These are phyloP conservation scores for Achlya flavicornis DNA, from an alignment of 2,888 invertebrate species.

Conservation along the genomic window DNA sequence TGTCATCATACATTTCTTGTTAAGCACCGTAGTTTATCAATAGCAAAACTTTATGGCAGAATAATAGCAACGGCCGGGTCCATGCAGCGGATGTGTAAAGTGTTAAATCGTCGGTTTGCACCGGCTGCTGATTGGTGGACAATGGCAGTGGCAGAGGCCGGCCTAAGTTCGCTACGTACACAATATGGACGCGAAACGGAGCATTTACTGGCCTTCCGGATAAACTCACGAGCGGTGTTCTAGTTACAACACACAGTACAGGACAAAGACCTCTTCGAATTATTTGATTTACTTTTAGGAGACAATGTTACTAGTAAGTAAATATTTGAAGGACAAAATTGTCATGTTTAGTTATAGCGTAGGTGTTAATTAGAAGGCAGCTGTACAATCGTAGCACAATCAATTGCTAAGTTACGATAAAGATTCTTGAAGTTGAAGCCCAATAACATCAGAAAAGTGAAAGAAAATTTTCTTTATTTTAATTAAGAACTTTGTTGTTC, in stretches of 20 bases:
- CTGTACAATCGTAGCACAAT: too few species aligned
- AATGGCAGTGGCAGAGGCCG: constrained; percentile 45
- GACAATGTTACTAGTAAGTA: neutral
- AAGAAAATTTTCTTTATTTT: neutral
- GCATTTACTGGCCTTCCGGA: neutral
- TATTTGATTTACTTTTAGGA: neutral
- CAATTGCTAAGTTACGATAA: too few species aligned
- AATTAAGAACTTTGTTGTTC: neutral
- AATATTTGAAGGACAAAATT: too few species aligned
- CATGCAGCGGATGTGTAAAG: constrained; percentile 59
- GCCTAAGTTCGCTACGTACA: constrained; percentile 37
- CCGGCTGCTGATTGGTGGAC: constrained; percentile 58
- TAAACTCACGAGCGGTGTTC: neutral
- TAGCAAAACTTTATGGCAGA: constrained; percentile 18
- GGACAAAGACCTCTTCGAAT: neutral
- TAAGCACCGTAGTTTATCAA: constrained; percentile 15
- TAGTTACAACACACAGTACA: neutral
- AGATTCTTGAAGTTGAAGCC: too few species aligned
- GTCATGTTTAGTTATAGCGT: too few species aligned
- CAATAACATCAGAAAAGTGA: neutral
- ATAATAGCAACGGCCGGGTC: constrained; percentile 34
- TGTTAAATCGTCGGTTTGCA: constrained; percentile 60
- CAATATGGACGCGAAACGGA: constrained; percentile 15
- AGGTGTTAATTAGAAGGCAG: too few species aligned
- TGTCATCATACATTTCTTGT: neutral